A percentile compares a stretch with the other conserved stretches of the same genome.
Conservation (phyloP, 2,888 invertebrate genomes). For the Iphiclides podalirius region DNA sequence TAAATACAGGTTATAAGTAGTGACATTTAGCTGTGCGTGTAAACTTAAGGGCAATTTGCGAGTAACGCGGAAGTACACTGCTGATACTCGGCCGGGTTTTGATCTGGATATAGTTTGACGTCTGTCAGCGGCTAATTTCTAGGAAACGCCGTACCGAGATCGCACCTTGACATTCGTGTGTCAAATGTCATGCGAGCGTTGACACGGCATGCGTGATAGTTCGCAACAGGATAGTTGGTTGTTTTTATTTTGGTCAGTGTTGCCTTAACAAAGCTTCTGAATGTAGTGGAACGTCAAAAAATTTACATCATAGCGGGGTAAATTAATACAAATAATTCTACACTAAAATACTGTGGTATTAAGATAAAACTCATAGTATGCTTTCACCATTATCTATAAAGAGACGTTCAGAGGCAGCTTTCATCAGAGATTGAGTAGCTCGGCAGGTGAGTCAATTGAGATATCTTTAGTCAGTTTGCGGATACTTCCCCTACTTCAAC, state of each 20-base stretch:
- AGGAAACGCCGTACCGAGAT: conserved; percentile 26
- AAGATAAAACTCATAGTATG: too few species aligned
- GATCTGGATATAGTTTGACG: conserved; percentile 27
- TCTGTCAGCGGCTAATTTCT: conserved; percentile 18
- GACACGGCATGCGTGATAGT: conserved; percentile 49
- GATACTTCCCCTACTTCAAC: too few species aligned
- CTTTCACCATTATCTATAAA: too few species aligned
- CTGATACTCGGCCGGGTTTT: conserved; percentile 28
- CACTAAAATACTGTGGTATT: too few species aligned
- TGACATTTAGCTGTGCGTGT: conserved; percentile 21
- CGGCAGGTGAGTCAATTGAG: too few species aligned
- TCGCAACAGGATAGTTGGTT: too few species aligned
- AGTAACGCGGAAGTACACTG: conserved; percentile 28
- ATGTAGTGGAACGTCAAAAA: too few species aligned
- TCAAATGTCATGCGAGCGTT: conserved; percentile 73
- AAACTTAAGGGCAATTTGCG: conserved; percentile 19
- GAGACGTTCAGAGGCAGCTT: too few species aligned
- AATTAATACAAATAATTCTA: too few species aligned
- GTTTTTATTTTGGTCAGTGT: conserved; percentile 33
- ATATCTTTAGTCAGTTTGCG: too few species aligned
- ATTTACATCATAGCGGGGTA: too few species aligned
- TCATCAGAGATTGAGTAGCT: too few species aligned
- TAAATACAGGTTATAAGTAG: conserved; percentile 9
- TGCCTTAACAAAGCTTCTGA: conserved; percentile 10
- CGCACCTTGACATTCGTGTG: conserved; percentile 75